A percentile compares a stretch with the other conserved stretches of the same genome.
phyloP scores from a whole-genome alignment of 2,888 invertebrate genomes.

The Panopea generosa region DNA sequence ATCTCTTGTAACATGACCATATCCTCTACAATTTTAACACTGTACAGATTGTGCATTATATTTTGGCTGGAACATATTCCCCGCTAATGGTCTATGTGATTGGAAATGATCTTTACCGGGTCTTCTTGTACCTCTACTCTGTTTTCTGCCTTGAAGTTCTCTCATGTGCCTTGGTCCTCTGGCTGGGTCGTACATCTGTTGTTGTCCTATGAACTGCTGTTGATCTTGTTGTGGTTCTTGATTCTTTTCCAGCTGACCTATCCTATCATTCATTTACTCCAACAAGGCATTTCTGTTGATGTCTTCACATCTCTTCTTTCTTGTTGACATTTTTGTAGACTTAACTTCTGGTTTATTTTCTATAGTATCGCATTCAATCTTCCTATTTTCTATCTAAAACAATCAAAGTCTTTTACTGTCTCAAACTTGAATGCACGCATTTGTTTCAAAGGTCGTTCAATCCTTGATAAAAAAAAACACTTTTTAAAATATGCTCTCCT shows the following conservation, averaged over 20 bases:
- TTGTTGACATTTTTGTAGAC: not conserved
- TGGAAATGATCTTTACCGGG: no score
- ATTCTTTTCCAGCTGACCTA: not conserved
- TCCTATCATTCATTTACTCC: not conserved
- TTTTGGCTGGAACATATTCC: not conserved
- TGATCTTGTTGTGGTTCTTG: not conserved
- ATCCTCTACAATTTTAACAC: not conserved
- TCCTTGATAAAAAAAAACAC: not conserved
- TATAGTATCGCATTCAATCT: not conserved
- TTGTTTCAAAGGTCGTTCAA: not conserved
- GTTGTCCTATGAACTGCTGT: not conserved
- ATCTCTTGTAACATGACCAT: not conserved
- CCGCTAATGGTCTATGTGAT: not conserved
- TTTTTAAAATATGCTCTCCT: not conserved
- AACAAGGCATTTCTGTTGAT: not conserved
- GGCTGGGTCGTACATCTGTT: no score
- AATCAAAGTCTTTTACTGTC: not conserved
- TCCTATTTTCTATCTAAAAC: not conserved
- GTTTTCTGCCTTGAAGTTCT: no score
- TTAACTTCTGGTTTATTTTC: not conserved
- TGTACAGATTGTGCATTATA: not conserved
- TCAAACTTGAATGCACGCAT: not conserved
- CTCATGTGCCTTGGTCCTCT: no score
- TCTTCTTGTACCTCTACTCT: no score
- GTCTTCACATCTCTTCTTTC: not conserved